A percentile compares a stretch with the other conserved stretches of the same genome.
Conservation (phyloP, 2,797 vertebrate genomes). For the Calcarius lapponicus region DNA sequence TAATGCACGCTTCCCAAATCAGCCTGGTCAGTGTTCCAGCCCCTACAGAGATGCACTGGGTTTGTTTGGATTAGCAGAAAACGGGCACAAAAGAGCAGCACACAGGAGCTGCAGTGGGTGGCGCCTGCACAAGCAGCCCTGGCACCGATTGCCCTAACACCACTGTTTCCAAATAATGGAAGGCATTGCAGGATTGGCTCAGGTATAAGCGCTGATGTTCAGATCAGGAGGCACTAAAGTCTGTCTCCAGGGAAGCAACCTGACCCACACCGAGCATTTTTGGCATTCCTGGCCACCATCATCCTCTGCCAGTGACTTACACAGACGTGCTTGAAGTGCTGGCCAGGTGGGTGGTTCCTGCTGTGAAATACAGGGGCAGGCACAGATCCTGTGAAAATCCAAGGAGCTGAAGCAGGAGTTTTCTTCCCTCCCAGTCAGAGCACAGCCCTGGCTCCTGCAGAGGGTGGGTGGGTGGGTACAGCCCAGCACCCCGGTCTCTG, state of each 20-base stretch:
- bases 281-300: not conserved
- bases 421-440: not conserved
- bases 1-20: not conserved
- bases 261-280: not conserved
- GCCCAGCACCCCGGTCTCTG: not conserved
- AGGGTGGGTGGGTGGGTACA: not conserved
- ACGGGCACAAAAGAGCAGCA: not conserved
- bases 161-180: not conserved
- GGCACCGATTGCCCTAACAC: not conserved
- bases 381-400: not conserved
- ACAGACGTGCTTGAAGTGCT: accelerated
- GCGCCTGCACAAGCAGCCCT: not conserved
- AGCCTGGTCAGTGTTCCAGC: not conserved
- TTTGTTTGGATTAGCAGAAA: not conserved
- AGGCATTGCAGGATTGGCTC: not conserved
- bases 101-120: not conserved
- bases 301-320: not conserved
- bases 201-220: not conserved
- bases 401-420: not conserved
- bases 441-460: not conserved
- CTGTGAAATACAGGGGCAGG: not conserved
- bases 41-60: not conserved
- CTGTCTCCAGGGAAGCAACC: not conserved
- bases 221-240: not conserved
- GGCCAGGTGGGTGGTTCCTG: not conserved